phyloP scores from a whole-genome alignment of 2,888 invertebrate genomes.

The Drosophila mimetica region DNA sequence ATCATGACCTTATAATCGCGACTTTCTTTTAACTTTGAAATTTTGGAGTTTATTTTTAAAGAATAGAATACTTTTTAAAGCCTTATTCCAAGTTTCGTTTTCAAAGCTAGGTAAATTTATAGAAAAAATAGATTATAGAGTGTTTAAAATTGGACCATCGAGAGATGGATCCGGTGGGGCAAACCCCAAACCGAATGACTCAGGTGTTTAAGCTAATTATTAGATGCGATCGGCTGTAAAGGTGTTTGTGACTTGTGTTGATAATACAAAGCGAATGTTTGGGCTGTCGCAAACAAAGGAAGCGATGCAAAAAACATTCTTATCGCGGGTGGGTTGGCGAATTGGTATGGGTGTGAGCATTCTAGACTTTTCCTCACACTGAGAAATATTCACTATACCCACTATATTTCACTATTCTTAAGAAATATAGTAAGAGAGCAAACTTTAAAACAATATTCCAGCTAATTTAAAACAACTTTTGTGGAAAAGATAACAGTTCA shows the following conservation, averaged over 20 bases:
- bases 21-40: background rate
- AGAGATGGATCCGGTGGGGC: background rate
- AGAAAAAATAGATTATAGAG: background rate
- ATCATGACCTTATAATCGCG: background rate
- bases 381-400: too few species aligned
- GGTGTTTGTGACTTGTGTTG: conserved; percentile 4
- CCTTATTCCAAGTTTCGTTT: background rate
- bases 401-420: too few species aligned
- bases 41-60: background rate
- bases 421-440: too few species aligned
- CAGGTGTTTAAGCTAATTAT: conserved; percentile 1
- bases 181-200: conserved; percentile 9
- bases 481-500: too few species aligned
- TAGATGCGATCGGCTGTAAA: conserved; percentile 1
- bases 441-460: too few species aligned
- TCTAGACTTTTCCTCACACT: background rate
- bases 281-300: conserved; percentile 18
- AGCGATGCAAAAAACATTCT: conserved; percentile 9
- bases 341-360: background rate
- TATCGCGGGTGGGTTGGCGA: conserved; percentile 1
- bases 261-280: conserved; percentile 13
- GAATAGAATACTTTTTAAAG: background rate
- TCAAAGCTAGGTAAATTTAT: background rate
- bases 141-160: background rate
- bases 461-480: too few species aligned